Base-by-base conservation (phyloP, 2,888 invertebrate genomes). In the Drymonia ruficornis region DNA sequence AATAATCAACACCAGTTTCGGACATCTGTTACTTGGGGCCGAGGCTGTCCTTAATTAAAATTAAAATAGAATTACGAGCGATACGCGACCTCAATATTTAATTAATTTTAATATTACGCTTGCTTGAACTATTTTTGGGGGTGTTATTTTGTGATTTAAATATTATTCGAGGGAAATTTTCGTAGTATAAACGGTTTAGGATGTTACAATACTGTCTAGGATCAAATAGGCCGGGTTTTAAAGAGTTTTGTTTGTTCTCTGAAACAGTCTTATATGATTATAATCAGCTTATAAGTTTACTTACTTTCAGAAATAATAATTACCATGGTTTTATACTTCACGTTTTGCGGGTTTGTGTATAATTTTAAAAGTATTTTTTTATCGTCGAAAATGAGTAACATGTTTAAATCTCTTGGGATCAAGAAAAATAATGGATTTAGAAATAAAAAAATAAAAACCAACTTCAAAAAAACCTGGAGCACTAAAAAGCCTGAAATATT, bases 31-130 rank as follows among this genome's bases (percentile, higher is more conserved):
- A 76, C 86, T 72, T 49, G 70, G 68, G 68, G 63, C 63, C 63
- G 13, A 40, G 44, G 70, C 67, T 65, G 70, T 67, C 82, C 78
- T 87, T 86, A 86, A 87, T 87, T 88, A 86, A 86, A 84, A 86
- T 84, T 82, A 80, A 84, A 86, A 79, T 72, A 74, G 76, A 86
- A 81, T 86, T 82, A 85, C 77, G 83, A 78, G 73, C 67, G 68
- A 77, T 79, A 83, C 82, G 78, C 78, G 80, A 79, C 81, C 81
- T 76, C 78, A 72, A 77, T 81, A 76, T 82, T 83, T 81, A 82
- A 83, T 81, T 75, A 76, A 70, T 71, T 74, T 66, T 76, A 72
- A 67, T 74, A 76, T 76, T 70, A 65, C 55, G 68, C 66, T 74
- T 74, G n/a, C 71, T 56, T 65, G 61, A 53, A 61, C 55, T 56